Evolutionary conservation across 2,797 vertebrate genomes (phyloP), one percentile per base, ranked within the genome.

Genomic region (Naso thynnoides): DNA sequence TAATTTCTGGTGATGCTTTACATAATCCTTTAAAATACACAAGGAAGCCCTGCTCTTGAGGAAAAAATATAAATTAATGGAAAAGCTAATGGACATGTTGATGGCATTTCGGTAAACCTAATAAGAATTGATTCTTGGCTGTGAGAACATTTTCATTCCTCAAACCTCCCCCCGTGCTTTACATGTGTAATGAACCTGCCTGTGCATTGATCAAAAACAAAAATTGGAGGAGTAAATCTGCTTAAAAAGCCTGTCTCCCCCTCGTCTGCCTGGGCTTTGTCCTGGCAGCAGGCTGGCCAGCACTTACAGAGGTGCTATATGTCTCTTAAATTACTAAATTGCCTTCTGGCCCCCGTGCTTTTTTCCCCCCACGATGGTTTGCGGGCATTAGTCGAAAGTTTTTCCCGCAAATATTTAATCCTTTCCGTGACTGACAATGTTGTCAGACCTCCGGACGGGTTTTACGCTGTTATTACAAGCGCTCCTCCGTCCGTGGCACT

Each of bases 401-500:
- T 87, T 84, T 85, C 79, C 86, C 82, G 86, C 90, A 91, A 92
- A 93, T 88, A 89, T 91, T 94, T 95, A 95, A 95, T 94, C 93
- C 89, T 87, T 77, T 86, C 87, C 71, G 90, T 95, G 95, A 95
- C 95, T 95, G 96, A 97, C 95, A 97, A 93, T 93, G 92, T 95
- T 95, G 94, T 96, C 95, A 95, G 93, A 94, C 94, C 89, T 94
- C 92, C 88, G 94, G 93, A 94, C 87, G 94, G 94, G 93, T 88
- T 96, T 96, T 96, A 95, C 93, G 94, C 91, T 89, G 95, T 92
- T 93, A 95, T 95, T 95, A 95, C 93, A 91, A 91, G 92, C 90
- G 75, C 89, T 90, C 90, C 95, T 95, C 94, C 95, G 95, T 97
- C 97, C 96, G 95, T 96, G 96, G 96, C 96, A 96, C 94, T 97